Base-by-base conservation (phyloP, 2,113 vertebrate genomes). In the Petrocephalus microphthalmus region DNA sequence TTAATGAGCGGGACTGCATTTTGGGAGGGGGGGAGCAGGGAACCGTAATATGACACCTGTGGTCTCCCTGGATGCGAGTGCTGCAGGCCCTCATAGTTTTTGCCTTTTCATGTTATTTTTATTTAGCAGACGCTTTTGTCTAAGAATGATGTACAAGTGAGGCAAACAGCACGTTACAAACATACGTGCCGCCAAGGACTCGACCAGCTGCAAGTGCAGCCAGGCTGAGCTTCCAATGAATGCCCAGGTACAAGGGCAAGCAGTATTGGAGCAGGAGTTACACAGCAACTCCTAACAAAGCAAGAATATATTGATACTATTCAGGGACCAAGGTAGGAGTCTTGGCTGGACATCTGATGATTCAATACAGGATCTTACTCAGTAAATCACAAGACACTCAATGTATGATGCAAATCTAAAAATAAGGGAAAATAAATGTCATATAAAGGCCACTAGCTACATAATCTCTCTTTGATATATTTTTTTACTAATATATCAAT, bases 1-100 rank as follows among this genome's bases (percentile, higher is more conserved):
- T 91, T 91, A 88, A 92, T 91, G 89, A 88, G 86, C 1, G n/a
- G 54, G 4, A 56, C 84, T 83, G 64, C 88, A 60, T 47, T 29
- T 83, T 71, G 82, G 54, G 49, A 3, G 42, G 42, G 86, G 42
- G 86, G 82, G 78, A 71, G 53, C 42, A 85, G 87, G 89, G 84
- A 15, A 6, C 42, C 5, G 60, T 47, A 87, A 87, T 3, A 29
- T 71, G 45, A 87, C 64, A 71, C 86, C 85, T 64, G 85, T 86
- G 85, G 56, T 86, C 60, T 87, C 86, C 60, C n/a, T 71, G 86
- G 86, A 74, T n/a, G 5, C n/a, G 22, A 19, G 33, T 33, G 33
- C 71, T 6, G 17, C 71, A 78, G 33, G 5, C 1, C 71, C 6
- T 17, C 33, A 42, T 42, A 7, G 33, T 78, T 78, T 42, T 37